phyloP scores from a whole-genome alignment of 2,113 vertebrate species.

The Callipepla californica region DNA sequence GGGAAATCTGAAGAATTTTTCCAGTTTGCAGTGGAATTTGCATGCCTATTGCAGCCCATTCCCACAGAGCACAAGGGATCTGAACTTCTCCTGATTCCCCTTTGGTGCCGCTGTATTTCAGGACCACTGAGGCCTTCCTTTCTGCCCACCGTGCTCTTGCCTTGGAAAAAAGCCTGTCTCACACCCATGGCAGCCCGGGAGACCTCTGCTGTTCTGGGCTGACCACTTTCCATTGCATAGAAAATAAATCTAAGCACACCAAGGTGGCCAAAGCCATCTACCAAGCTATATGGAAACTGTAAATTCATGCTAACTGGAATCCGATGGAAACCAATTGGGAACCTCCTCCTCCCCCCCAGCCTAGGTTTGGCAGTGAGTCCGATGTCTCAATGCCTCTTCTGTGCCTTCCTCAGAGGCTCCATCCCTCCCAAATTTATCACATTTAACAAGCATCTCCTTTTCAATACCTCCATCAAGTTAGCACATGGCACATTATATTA shows the following conservation, averaged over 20 bases:
- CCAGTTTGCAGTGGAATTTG: conserved; percentile 60
- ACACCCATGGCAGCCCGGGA: neutral
- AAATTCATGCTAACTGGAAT: conserved; percentile 69
- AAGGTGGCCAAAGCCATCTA: conserved; percentile 55
- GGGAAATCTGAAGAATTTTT: conserved; percentile 70
- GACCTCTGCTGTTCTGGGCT: conserved; percentile 27
- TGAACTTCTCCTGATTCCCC: neutral
- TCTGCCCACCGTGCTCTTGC: conserved; percentile 20
- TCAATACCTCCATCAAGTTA: conserved; percentile 56
- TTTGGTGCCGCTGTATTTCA: neutral
- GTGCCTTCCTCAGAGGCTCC: conserved; percentile 7
- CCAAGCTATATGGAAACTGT: conserved; percentile 52
- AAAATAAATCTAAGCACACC: conserved; percentile 22
- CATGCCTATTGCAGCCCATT: conserved; percentile 34
- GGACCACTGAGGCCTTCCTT: neutral
- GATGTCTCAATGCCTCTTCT: conserved; percentile 50
- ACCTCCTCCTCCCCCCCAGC: conserved; percentile 51
- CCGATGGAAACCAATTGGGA: conserved; percentile 62
- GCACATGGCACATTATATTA: conserved; percentile 66
- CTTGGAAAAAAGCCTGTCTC: neutral
- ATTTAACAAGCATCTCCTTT: conserved; percentile 65
- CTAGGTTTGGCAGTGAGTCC: conserved; percentile 52
- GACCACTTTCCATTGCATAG: conserved; percentile 4
- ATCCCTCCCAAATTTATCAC: conserved; percentile 29
- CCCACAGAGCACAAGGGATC: conserved; percentile 14